Percentiles rank a stretch among this genome's conserved stretches.
Conservation (phyloP, 2,797 vertebrate genomes). For the Ceyx erithaca region DNA sequence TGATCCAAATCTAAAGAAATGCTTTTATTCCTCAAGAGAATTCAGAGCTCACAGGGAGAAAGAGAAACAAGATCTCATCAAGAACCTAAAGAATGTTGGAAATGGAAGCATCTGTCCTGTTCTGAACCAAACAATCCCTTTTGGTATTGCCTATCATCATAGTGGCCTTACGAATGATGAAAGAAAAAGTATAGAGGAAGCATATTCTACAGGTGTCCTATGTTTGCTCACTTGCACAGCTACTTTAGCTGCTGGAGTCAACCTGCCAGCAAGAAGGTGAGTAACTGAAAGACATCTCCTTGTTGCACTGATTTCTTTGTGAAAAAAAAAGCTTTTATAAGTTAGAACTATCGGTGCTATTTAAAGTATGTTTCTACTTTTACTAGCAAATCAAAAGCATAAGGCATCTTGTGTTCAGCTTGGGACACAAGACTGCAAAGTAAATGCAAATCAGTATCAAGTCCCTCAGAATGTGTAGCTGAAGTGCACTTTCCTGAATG, state of each 20-base stretch:
- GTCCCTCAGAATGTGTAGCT: neutral
- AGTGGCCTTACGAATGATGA: constrained; percentile 93
- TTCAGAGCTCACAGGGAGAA: constrained; percentile 80
- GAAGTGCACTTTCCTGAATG: neutral
- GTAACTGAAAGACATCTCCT: neutral
- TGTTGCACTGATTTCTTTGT: neutral
- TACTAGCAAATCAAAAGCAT: neutral
- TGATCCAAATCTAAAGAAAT: neutral
- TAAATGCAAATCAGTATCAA: neutral
- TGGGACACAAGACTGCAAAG: rapidly evolving
- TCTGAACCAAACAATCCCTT: constrained; percentile 85
- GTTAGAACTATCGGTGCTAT: neutral
- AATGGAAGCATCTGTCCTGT: constrained; percentile 87
- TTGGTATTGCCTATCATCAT: constrained; percentile 94
- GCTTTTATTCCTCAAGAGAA: constrained; percentile 75
- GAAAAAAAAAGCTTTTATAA: neutral
- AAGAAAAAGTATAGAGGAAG: constrained; percentile 90
- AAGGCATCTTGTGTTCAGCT: neutral
- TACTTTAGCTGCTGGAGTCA: constrained; percentile 94
- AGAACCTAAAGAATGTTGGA: constrained; percentile 82
- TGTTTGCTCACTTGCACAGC: constrained; percentile 95
- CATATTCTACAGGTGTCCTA: constrained; percentile 88
- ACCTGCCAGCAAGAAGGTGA: constrained; percentile 95
- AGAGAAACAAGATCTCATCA: constrained; percentile 85
- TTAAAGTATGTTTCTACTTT: neutral